A percentile compares a stretch with the other conserved stretches of the same genome.
These are phyloP conservation scores for Heliconius ismenius DNA, from an alignment of 2,888 invertebrate genomes.

Conservation along the genomic window DNA sequence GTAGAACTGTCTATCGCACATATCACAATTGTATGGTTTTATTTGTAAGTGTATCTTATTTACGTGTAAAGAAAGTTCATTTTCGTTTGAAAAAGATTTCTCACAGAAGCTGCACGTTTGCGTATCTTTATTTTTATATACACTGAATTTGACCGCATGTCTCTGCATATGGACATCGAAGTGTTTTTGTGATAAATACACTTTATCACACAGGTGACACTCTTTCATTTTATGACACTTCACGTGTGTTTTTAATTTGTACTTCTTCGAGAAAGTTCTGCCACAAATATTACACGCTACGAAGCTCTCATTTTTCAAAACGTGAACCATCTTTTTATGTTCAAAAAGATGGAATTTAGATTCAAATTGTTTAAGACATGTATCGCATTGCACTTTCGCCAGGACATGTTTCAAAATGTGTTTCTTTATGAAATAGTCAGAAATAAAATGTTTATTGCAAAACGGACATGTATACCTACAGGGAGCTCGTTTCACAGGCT, in stretches of 20 bases:
- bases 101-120: conserved; percentile 74
- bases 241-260: conserved; percentile 55
- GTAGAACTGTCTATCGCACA: conserved; percentile 73
- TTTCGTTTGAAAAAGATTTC: conserved; percentile 63
- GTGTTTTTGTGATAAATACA: conserved; percentile 55
- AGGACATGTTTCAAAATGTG: conserved; percentile 64
- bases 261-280: conserved; percentile 52
- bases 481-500: conserved; percentile 38
- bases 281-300: conserved; percentile 60
- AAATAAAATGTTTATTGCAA: conserved; percentile 69
- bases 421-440: conserved; percentile 66
- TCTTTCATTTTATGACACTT: conserved; percentile 55
- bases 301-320: conserved; percentile 49
- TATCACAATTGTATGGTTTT: conserved; percentile 72
- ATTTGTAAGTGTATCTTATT: conserved; percentile 75
- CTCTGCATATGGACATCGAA: conserved; percentile 63
- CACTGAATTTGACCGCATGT: conserved; percentile 57
- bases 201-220: conserved; percentile 65
- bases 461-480: conserved; percentile 62
- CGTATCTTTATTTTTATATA: conserved; percentile 45
- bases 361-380: conserved; percentile 56
- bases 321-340: conserved; percentile 64
- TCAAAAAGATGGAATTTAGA: conserved; percentile 68
- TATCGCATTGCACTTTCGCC: conserved; percentile 53
- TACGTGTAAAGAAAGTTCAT: conserved; percentile 67